These are phyloP conservation scores for Glandiceps talaboti DNA, from an alignment of 53 echinoderm and acorn worm species.

Conservation along the genomic window DNA sequence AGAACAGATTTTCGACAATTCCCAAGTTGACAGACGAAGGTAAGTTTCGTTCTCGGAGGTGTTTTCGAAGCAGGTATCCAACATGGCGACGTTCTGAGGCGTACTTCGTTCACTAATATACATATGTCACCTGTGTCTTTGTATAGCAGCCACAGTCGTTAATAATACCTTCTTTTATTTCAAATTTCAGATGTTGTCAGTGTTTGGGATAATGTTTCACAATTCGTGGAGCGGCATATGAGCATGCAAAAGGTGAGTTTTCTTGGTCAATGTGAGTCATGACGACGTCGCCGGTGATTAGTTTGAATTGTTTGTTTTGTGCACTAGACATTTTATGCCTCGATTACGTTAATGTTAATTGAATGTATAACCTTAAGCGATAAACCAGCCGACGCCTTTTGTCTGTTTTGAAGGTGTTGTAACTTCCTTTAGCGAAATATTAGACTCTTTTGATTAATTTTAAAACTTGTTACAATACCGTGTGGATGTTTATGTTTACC, in stretches of 20 bases:
- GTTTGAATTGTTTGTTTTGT: too few species aligned
- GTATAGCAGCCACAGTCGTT: neutral
- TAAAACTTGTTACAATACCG: too few species aligned
- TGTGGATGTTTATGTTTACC: neutral
- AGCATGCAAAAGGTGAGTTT: conserved; percentile 54
- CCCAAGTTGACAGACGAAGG: conserved; percentile 91
- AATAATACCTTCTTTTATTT: neutral
- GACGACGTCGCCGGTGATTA: too few species aligned
- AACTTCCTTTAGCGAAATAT: too few species aligned
- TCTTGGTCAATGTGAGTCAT: too few species aligned
- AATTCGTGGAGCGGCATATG: conserved; percentile 89
- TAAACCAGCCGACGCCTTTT: too few species aligned
- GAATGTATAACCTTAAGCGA: too few species aligned
- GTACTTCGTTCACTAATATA: too few species aligned
- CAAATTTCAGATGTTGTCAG: conserved; percentile 73
- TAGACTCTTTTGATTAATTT: neutral
- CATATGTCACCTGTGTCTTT: neutral
- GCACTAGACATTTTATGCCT: too few species aligned
- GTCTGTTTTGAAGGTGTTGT: too few species aligned
- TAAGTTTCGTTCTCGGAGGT: conserved; percentile 34
- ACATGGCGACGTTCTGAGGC: conserved; percentile 1
- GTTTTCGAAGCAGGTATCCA: too few species aligned
- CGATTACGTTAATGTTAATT: too few species aligned
- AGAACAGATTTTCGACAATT: conserved; percentile 90
- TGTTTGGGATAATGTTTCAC: conserved; percentile 95